Evolutionary conservation across 2,113 vertebrate genomes (phyloP).

Genomic region (Apodemus sylvaticus): DNA sequence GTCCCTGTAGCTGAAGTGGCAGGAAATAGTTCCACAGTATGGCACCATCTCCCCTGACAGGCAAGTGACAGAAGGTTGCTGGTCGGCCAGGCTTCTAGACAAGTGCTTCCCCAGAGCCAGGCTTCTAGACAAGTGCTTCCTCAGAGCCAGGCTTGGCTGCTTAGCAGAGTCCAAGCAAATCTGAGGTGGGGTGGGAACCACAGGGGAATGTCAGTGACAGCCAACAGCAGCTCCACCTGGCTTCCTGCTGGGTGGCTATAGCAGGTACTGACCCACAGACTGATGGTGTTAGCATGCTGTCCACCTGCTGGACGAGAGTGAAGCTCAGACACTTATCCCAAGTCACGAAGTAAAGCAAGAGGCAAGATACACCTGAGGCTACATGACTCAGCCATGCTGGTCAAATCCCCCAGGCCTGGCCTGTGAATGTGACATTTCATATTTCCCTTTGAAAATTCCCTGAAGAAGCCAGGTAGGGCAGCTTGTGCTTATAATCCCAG

Average conservation of each 20-base stretch:
- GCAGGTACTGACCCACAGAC: accelerated
- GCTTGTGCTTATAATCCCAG: not conserved
- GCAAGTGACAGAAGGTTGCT: not conserved
- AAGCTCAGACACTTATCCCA: too few relatives aligned
- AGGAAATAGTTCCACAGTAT: not conserved
- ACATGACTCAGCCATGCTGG: accelerated
- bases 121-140: not conserved
- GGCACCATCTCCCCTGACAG: not conserved
- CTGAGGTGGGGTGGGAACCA: not conserved
- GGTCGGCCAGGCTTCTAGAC: not conserved
- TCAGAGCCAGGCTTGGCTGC: not conserved
- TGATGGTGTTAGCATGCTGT: accelerated
- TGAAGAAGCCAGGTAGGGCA: not conserved
- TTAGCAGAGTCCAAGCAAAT: not conserved
- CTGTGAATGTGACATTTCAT: not conserved
- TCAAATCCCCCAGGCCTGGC: not conserved
- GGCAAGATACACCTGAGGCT: not conserved
- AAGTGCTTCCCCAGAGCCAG: not conserved
- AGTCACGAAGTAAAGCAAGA: not conserved
- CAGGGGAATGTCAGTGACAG: accelerated
- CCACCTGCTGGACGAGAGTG: not conserved
- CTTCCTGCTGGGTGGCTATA: accelerated
- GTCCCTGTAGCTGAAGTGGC: not conserved
- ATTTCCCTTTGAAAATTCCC: not conserved
- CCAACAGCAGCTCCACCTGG: accelerated